Evolutionary conservation across 1,140 invertebrate genomes (phyloP).

Genomic region (Zaprionus nigranus): DNA sequence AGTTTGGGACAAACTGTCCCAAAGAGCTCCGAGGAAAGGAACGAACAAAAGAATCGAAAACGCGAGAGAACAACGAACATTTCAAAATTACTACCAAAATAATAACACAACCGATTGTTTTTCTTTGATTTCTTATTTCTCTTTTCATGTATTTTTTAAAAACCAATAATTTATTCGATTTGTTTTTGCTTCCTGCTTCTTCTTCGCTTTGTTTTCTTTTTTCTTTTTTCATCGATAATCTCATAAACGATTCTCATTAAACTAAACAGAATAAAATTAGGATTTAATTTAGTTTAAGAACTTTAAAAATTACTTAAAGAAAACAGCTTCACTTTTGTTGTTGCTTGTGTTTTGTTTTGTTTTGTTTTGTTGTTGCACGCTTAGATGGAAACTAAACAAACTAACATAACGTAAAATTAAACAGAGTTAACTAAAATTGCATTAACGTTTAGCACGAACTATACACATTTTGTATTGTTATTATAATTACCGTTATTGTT

Average conservation of each 20-base stretch:
- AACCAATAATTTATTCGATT: constrained; percentile 79
- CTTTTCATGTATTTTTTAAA: constrained; percentile 74
- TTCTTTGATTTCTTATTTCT: constrained; percentile 54
- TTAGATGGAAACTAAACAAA: constrained; percentile 70
- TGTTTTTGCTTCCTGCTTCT: constrained; percentile 41
- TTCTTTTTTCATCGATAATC: constrained; percentile 63
- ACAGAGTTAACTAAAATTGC: constrained; percentile 83
- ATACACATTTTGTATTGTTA: constrained; percentile 65
- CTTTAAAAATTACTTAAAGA: constrained; percentile 81
- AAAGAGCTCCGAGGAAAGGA: neutral
- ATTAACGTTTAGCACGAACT: constrained; percentile 78
- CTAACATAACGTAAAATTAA: constrained; percentile 68
- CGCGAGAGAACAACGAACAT: constrained; percentile 38
- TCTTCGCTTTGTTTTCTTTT: constrained; percentile 45
- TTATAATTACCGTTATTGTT: constrained; percentile 13
- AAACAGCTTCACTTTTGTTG: constrained; percentile 73
- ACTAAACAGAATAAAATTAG: constrained; percentile 82
- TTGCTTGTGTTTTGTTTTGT: constrained; percentile 57
- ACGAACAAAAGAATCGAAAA: constrained; percentile 11
- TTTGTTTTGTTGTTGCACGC: constrained; percentile 37
- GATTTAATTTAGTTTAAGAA: constrained; percentile 79
- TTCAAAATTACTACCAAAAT: constrained; percentile 62
- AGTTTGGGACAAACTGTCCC: constrained; percentile 40
- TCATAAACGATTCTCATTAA: constrained; percentile 80
- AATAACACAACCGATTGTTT: constrained; percentile 75